Percentiles rank a stretch among this genome's conserved stretches.
Conservation (phyloP, 2,888 invertebrate genomes). For the Heliconius ethilla region DNA sequence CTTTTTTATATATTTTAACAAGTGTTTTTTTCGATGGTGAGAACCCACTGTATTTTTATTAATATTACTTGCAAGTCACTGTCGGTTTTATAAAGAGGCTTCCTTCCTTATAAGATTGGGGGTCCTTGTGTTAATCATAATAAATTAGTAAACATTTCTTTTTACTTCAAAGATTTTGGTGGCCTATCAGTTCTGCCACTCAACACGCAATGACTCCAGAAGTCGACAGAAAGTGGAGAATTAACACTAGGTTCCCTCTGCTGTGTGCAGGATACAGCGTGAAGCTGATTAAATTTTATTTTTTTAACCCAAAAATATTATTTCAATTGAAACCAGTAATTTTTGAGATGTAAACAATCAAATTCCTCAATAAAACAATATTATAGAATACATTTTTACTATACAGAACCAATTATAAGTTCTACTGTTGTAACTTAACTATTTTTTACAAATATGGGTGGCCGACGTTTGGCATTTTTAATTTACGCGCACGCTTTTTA, state of each 20-base stretch:
- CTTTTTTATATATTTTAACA: slow-evolving; percentile 51
- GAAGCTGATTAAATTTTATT: no score
- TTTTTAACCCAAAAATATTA: no score
- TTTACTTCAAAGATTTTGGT: no score
- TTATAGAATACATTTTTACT: neutral
- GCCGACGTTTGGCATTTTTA: slow-evolving; percentile 50
- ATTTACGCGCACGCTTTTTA: slow-evolving; percentile 47
- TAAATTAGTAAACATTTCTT: no score
- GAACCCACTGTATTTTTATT: slow-evolving; percentile 52
- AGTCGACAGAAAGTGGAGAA: no score
- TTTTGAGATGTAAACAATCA: no score
- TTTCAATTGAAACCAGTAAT: neutral
- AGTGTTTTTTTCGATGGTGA: slow-evolving; percentile 58
- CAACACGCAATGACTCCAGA: no score
- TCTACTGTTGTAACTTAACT: neutral
- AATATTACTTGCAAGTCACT: slow-evolving; percentile 59
- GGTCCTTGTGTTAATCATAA: slow-evolving; percentile 27
- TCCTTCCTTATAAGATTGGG: slow-evolving; percentile 56
- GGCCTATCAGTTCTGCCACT: no score
- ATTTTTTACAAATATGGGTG: slow-evolving; percentile 53
- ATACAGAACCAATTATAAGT: slow-evolving; percentile 37
- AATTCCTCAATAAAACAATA: no score
- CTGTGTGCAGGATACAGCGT: no score
- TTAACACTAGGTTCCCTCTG: no score
- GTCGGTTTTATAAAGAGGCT: slow-evolving; percentile 61